phyloP scores from a whole-genome alignment of 2,113 vertebrate species.

The Lepisosteus osseus region DNA sequence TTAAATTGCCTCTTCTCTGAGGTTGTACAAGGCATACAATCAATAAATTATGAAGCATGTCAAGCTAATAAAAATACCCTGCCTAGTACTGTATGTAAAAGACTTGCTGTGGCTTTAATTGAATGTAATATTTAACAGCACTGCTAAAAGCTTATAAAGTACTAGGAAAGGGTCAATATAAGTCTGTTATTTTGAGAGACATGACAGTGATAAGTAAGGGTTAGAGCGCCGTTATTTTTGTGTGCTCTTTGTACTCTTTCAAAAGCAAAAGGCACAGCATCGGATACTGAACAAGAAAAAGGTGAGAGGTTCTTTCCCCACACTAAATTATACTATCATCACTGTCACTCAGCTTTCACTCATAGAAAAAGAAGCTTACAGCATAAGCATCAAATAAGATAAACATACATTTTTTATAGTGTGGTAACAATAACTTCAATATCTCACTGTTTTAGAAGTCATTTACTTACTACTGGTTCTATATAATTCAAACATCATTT shows the following conservation, averaged over 20 bases:
- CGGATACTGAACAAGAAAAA: not conserved
- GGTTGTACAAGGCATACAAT: too few relatives aligned
- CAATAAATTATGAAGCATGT: too few relatives aligned
- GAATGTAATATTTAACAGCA: not conserved
- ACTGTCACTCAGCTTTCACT: slow-evolving; percentile 10
- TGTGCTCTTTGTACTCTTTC: not conserved
- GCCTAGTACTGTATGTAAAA: too few relatives aligned
- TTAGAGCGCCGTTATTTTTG: not conserved
- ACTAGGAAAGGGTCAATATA: not conserved
- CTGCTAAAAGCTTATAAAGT: not conserved
- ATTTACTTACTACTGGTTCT: too few relatives aligned
- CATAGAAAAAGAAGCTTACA: not conserved
- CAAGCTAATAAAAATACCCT: too few relatives aligned
- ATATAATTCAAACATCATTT: too few relatives aligned
- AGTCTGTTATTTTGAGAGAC: not conserved
- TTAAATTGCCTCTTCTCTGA: too few relatives aligned
- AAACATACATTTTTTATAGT: not conserved
- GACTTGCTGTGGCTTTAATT: not conserved
- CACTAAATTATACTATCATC: slow-evolving; percentile 5
- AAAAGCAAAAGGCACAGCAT: not conserved
- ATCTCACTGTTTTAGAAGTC: too few relatives aligned
- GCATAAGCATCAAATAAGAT: not conserved
- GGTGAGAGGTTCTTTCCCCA: not conserved
- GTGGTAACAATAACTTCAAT: too few relatives aligned
- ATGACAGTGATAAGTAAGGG: not conserved